Evolutionary conservation across 2,797 vertebrate genomes (phyloP).

Genomic region (Poecilia gillii): DNA sequence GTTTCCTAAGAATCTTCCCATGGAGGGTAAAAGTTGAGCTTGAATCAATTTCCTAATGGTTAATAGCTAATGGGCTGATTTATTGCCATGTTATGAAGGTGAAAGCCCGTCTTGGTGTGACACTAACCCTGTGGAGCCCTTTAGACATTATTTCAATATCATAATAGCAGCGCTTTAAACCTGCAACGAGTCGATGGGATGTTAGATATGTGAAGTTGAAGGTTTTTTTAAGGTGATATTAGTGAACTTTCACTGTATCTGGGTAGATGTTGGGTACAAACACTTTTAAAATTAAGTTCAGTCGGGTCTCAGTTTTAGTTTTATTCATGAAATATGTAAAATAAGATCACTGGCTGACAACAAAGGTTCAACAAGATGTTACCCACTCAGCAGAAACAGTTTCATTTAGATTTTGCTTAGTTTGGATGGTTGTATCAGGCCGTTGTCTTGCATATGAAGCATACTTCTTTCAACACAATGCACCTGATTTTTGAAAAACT

Average conservation of each 20-base stretch:
- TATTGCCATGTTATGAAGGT: conserved; percentile 48
- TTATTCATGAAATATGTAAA: not conserved
- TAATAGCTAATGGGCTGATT: conserved; percentile 61
- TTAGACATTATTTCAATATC: conserved; percentile 20
- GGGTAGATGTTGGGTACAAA: not conserved
- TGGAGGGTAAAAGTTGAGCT: conserved; percentile 39
- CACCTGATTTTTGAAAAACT: not conserved
- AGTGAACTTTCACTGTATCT: not conserved
- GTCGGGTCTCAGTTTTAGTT: not conserved
- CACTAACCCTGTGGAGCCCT: conserved; percentile 24
- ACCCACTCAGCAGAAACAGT: not conserved
- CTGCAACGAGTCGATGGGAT: conserved; percentile 1
- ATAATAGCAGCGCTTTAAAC: conserved; percentile 4
- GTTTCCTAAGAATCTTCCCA: conserved; percentile 29
- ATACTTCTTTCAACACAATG: not conserved
- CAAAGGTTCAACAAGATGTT: not conserved
- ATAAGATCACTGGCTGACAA: not conserved
- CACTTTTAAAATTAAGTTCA: not conserved
- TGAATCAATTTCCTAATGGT: conserved; percentile 54
- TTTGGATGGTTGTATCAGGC: not conserved
- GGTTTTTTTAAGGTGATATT: not conserved
- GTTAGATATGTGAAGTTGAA: not conserved
- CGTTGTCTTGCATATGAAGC: not conserved
- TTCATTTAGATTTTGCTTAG: not conserved
- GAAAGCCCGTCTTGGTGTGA: conserved; percentile 29